Evolutionary conservation across 1,140 invertebrate species (phyloP).

Genomic region (Hestina assimilis): DNA sequence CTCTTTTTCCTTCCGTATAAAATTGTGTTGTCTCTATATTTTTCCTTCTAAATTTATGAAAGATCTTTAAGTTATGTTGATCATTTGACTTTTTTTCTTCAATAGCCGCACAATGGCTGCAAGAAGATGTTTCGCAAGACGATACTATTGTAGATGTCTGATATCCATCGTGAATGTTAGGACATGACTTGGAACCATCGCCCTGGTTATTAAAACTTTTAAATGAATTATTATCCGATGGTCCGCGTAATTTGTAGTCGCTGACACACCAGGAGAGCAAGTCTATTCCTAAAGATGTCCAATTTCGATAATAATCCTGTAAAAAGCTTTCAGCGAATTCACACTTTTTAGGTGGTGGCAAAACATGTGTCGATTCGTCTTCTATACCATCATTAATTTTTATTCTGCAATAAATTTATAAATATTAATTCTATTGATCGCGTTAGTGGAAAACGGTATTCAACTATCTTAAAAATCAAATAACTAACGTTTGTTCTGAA

Average conservation of each 20-base stretch:
- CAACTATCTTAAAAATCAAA: no score
- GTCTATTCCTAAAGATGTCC: constrained; percentile 44
- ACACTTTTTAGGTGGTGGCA: constrained; percentile 38
- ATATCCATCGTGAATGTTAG: constrained; percentile 49
- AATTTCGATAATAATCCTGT: constrained; percentile 50
- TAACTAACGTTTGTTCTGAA: no score
- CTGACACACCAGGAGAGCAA: constrained; percentile 48
- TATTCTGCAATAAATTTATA: constrained; percentile 48
- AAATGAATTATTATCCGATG: constrained; percentile 34
- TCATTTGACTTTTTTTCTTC: constrained; percentile 24
- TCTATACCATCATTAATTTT: constrained; percentile 42
- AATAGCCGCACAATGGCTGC: constrained; percentile 30
- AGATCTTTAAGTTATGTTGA: constrained; percentile 23
- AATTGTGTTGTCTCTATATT: neutral
- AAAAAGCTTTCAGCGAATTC: constrained; percentile 56
- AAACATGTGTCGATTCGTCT: constrained; percentile 36
- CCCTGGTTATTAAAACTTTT: constrained; percentile 40
- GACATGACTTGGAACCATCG: constrained; percentile 45
- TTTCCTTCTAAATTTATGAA: constrained; percentile 36
- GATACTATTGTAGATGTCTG: constrained; percentile 39
- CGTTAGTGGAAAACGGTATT: no score
- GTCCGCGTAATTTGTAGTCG: constrained; percentile 38
- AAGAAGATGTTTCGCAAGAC: constrained; percentile 40
- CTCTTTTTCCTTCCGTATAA: constrained; percentile 25
- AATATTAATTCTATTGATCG: no score